Evolutionary conservation across 2,797 vertebrate species (phyloP).

Genomic region (Crypturellus tataupa): DNA sequence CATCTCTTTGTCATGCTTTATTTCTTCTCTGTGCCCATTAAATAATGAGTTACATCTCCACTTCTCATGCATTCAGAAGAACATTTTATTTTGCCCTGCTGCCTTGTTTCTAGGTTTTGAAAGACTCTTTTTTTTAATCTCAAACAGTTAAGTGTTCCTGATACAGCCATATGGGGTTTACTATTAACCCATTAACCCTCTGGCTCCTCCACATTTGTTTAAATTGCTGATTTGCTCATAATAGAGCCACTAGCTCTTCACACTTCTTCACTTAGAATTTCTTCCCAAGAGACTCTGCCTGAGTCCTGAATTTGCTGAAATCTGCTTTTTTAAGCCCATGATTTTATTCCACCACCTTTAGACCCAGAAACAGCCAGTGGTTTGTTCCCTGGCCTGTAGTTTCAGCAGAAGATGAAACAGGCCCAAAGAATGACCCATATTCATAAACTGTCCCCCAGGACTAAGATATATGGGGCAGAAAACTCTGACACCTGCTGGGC

Average conservation of each 20-base stretch:
- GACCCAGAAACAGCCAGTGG: constrained; percentile 6
- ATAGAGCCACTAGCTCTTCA: not conserved
- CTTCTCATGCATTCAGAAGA: not conserved
- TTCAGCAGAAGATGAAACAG: not conserved
- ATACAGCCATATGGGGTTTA: not conserved
- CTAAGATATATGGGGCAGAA: not conserved
- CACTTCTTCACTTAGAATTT: not conserved
- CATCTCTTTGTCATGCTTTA: not conserved
- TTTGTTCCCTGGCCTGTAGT: not conserved
- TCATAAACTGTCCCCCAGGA: not conserved
- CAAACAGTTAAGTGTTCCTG: not conserved
- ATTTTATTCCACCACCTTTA: not conserved
- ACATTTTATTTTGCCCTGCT: not conserved
- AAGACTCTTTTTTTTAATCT: not conserved
- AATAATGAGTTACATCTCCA: not conserved
- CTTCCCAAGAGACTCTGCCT: not conserved
- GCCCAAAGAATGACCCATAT: not conserved
- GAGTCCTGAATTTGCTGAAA: constrained; percentile 8
- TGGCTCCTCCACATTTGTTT: not conserved
- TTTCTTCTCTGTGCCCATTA: constrained; percentile 1
- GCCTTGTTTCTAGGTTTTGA: not conserved
- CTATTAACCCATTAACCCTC: not conserved
- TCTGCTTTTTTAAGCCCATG: not conserved
- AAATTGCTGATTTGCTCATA: not conserved
- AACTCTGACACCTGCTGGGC: not conserved